A percentile compares a stretch with the other conserved stretches of the same genome.
Conservation (phyloP, 2,888 invertebrate genomes). For the Metopia argyrocephala region DNA sequence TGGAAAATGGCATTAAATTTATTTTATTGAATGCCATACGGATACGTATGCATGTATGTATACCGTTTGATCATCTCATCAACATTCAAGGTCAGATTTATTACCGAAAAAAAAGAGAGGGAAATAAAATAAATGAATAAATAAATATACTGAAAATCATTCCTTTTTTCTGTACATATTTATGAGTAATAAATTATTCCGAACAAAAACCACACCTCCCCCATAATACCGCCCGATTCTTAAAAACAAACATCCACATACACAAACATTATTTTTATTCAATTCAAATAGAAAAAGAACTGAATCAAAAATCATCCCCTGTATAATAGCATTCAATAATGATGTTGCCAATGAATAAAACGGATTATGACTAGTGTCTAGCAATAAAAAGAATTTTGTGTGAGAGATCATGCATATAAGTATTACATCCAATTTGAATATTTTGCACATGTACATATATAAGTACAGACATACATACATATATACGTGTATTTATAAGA, state of each 20-base stretch:
- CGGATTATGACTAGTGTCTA: conserved; percentile 33
- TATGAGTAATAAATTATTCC: conserved; percentile 37
- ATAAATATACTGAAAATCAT: conserved; percentile 22
- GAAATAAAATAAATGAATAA: conserved; percentile 17
- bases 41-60: background rate
- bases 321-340: conserved; percentile 45
- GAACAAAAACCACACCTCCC: conserved; percentile 26
- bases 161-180: conserved; percentile 12
- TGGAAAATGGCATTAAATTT: conserved; percentile 12
- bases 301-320: conserved; percentile 38
- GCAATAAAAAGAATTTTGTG: conserved; percentile 18
- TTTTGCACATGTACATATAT: too few relatives aligned
- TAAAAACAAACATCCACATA: conserved; percentile 2
- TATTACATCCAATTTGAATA: background rate
- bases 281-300: conserved; percentile 52
- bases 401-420: conserved; percentile 38
- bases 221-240: background rate
- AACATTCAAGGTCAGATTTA: conserved; percentile 51
- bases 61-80: conserved; percentile 1
- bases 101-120: conserved; percentile 28
- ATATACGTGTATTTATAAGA: background rate
- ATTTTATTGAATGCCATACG: background rate
- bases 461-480: background rate
- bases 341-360: conserved; percentile 30
- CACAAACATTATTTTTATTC: conserved; percentile 35